Conservation (phyloP, 2,888 invertebrate species). For the Dione juno region DNA sequence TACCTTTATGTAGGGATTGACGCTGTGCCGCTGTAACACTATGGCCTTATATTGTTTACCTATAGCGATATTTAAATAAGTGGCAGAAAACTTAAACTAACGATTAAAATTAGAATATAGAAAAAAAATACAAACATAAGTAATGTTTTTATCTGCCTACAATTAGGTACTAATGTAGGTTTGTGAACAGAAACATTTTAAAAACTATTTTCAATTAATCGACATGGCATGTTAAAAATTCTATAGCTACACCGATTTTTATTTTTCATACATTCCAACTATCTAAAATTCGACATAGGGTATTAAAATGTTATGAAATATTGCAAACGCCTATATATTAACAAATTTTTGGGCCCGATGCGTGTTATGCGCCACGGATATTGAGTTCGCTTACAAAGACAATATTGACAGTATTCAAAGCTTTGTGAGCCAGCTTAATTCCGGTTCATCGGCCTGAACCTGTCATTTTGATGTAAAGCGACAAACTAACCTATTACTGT, state of each 20-base stretch:
- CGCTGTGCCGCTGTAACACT: too few relatives aligned
- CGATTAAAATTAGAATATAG: too few relatives aligned
- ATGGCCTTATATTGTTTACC: too few relatives aligned
- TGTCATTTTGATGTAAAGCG: slow-evolving; percentile 48
- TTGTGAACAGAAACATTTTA: background rate
- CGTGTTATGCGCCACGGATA: slow-evolving; percentile 34
- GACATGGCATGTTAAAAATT: background rate
- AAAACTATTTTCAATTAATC: background rate
- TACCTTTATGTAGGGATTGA: too few relatives aligned
- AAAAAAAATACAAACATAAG: too few relatives aligned
- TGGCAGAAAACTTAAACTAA: too few relatives aligned
- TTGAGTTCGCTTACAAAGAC: slow-evolving; percentile 44
- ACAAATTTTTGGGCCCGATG: slow-evolving; percentile 21
- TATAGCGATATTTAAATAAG: too few relatives aligned
- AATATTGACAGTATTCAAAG: slow-evolving; percentile 52
- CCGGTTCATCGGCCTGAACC: slow-evolving; percentile 52
- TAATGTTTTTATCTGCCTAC: background rate
- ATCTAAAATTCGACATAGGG: slow-evolving; percentile 5
- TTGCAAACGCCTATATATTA: slow-evolving; percentile 19
- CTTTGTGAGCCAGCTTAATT: slow-evolving; percentile 53
- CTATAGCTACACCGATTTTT: background rate
- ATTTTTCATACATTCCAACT: background rate
- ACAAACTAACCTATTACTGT: slow-evolving; percentile 45
- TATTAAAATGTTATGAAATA: slow-evolving; percentile 19
- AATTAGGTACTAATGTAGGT: too few relatives aligned